Conservation (phyloP, 2,797 vertebrate genomes). For the Dryobates pubescens region DNA sequence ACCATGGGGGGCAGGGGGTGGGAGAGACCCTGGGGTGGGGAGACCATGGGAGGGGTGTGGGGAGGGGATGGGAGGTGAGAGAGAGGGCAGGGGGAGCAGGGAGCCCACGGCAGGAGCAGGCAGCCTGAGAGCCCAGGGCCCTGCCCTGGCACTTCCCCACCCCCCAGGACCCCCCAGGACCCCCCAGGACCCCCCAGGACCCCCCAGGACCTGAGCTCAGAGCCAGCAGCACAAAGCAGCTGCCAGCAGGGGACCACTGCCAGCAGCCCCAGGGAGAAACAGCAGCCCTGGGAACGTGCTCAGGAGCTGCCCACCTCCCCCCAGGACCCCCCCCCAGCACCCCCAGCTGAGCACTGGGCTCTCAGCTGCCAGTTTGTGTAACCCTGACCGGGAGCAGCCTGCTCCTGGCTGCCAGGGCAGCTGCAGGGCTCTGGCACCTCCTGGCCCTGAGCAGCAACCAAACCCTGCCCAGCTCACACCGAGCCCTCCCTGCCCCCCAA, state of each 20-base stretch:
- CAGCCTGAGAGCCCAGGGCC: too few relatives aligned
- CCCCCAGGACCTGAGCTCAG: too few relatives aligned
- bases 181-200: not conserved
- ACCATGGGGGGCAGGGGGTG: too few relatives aligned
- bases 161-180: not conserved
- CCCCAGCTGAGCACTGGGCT: not conserved
- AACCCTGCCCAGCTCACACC: not conserved
- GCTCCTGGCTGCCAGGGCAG: not conserved
- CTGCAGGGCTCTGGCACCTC: not conserved
- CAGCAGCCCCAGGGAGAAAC: not conserved
- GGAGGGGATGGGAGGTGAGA: not conserved
- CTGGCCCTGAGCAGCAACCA: not conserved
- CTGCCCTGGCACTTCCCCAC: too few relatives aligned
- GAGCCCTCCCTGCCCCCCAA: not conserved
- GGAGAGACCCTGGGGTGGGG: too few relatives aligned
- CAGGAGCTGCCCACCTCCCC: not conserved
- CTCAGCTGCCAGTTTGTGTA: not conserved
- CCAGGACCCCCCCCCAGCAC: not conserved
- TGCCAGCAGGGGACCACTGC: not conserved
- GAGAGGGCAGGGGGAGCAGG: not conserved
- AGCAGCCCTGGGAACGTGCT: not conserved
- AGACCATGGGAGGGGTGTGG: too few relatives aligned
- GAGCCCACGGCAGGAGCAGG: too few relatives aligned
- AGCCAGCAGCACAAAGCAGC: not conserved
- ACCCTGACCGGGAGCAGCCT: not conserved